phyloP scores from a whole-genome alignment of 1,140 invertebrate genomes.

The Sesamia nonagrioides region DNA sequence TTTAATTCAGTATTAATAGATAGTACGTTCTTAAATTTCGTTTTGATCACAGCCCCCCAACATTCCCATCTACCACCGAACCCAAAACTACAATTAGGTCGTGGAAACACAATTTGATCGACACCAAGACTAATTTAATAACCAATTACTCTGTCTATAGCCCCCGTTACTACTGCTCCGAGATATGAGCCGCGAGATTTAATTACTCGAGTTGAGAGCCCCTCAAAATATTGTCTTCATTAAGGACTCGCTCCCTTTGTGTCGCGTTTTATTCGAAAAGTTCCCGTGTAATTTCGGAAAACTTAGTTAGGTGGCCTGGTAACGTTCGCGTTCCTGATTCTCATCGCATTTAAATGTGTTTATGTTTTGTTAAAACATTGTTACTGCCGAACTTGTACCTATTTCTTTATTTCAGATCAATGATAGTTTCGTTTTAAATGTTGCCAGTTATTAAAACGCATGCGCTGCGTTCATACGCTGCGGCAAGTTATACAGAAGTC shows the following conservation, averaged over 20 bases:
- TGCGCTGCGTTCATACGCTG: too few relatives aligned
- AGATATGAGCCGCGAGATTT: conserved; percentile 76
- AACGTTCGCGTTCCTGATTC: conserved; percentile 73
- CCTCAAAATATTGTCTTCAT: conserved; percentile 84
- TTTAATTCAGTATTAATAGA: too few relatives aligned
- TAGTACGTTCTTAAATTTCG: too few relatives aligned
- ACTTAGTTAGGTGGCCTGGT: conserved; percentile 63
- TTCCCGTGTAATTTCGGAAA: conserved; percentile 72
- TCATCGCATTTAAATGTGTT: conserved; percentile 60
- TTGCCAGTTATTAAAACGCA: too few relatives aligned
- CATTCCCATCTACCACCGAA: conserved; percentile 38
- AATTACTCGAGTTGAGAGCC: conserved; percentile 75
- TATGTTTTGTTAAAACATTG: not conserved
- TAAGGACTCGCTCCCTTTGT: conserved; percentile 74
- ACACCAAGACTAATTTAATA: conserved; percentile 67
- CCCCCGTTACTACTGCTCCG: conserved; percentile 57
- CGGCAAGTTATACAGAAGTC: too few relatives aligned
- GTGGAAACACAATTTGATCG: conserved; percentile 61
- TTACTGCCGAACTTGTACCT: not conserved
- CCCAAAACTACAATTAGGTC: conserved; percentile 52
- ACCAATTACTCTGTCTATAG: conserved; percentile 53
- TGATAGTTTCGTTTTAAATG: too few relatives aligned
- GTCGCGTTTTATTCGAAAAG: conserved; percentile 81
- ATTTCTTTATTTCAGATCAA: too few relatives aligned
- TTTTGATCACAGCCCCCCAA: not conserved